Base-by-base conservation (phyloP, 2,113 vertebrate genomes). In the Chamaetylas fuelleborni region DNA sequence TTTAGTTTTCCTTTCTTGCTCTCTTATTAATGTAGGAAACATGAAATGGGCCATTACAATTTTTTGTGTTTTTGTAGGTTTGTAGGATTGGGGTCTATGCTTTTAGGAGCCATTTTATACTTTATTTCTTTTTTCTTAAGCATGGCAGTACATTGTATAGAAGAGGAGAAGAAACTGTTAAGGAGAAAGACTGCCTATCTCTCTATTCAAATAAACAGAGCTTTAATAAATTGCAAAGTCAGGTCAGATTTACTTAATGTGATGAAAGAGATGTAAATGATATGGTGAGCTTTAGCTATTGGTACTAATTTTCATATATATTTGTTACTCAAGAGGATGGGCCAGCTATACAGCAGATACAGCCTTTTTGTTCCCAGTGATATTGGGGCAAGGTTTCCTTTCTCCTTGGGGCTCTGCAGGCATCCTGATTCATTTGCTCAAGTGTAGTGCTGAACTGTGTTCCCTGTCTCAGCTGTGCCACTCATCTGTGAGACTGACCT, bases 1-100 rank as follows among this genome's bases (percentile, higher is more conserved):
- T 96, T 95, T 90, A 58, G 23, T 88, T 95, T 95, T 82, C 10
- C 29, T 83, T 92, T 70, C 72, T 57, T 81, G 33, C n/a, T 28
- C 51, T 90, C 58, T 47, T 66, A 28, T 54, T 73, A 86, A 42
- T 64, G 42, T 48, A 80, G 33, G 79, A 94, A 88, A 82, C 12
- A 14, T 33, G 48, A 96, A 87, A 61, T 22, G 31, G 94, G 36
- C 24, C 60, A 28, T 54, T 47, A 19, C 51, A 69, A 14, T 60
- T 91, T 62, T 76, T 43, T 43, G 43, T 54, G 2, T 12, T n/a
- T n/a, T n/a, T n/a, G n/a, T 58, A 33, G 51, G 71, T 62, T 28
- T 25, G 34, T 69, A 79, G 54, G 66, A 61, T 71, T 38, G 40
- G 12, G 8, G 7, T n/a, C 14, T 40, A 29, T 71, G 8, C 23